A percentile compares a stretch with the other conserved stretches of the same genome.
Evolutionary conservation across 2,797 vertebrate species (phyloP).

Genomic region (Gymnothorax javanicus): DNA sequence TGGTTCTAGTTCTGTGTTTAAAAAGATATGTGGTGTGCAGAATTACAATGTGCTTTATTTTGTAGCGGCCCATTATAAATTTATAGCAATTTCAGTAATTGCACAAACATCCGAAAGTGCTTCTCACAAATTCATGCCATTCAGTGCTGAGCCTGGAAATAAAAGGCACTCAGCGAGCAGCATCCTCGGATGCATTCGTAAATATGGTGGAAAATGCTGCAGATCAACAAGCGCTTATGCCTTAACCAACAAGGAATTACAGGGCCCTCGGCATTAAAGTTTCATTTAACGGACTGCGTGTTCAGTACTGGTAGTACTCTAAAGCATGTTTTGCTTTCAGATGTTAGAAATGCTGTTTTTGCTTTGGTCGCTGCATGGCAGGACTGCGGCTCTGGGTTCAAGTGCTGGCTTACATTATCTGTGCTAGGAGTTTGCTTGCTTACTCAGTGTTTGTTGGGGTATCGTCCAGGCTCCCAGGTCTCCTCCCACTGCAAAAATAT

Average conservation of each 20-base stretch:
- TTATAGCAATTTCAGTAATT: conserved; percentile 13
- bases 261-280: not conserved
- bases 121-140: conserved; percentile 8
- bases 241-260: not conserved
- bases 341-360: no score
- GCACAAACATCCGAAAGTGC: conserved; percentile 8
- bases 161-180: not conserved
- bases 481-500: no score
- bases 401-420: no score
- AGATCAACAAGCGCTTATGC: not conserved
- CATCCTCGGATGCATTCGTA: not conserved
- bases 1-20: not conserved
- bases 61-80: not conserved
- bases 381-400: no score
- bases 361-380: no score
- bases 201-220: not conserved
- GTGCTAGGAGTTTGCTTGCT: no score
- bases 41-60: conserved; percentile 6
- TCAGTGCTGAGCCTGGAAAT: not conserved
- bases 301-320: not conserved
- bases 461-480: no score
- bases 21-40: not conserved
- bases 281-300: not conserved
- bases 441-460: no score
- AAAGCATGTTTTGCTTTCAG: not conserved